phyloP scores from a whole-genome alignment of 2,797 vertebrate species.

The Sebastiscus tertius region DNA sequence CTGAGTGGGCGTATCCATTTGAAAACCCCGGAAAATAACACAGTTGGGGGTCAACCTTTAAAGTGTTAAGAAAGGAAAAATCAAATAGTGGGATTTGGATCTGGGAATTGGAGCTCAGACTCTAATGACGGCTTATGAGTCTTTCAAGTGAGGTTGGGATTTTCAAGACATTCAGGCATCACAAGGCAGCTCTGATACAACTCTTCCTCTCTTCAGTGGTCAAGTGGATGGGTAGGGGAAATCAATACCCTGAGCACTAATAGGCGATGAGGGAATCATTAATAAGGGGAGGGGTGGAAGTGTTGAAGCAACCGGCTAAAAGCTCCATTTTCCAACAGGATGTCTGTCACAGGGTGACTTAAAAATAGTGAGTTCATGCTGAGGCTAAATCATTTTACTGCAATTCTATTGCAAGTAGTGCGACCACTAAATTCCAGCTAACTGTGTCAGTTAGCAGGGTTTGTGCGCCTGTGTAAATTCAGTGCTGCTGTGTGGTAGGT shows the following conservation, averaged over 20 bases:
- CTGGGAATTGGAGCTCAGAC: conserved; percentile 11
- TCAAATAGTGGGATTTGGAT: conserved; percentile 22
- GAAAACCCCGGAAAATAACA: background rate
- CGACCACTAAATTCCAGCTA: background rate
- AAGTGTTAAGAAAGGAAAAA: conserved; percentile 7
- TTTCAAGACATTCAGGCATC: conserved; percentile 1
- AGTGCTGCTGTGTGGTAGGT: background rate
- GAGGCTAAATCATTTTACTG: background rate
- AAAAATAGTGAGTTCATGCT: background rate
- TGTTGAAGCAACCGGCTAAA: conserved; percentile 10
- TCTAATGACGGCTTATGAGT: background rate
- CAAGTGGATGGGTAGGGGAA: conserved; percentile 3
- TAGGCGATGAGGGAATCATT: conserved; percentile 37
- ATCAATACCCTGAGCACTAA: conserved; percentile 43
- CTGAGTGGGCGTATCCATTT: background rate
- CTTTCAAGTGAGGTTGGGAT: conserved; percentile 2
- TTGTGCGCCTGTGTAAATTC: background rate
- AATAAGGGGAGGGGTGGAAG: conserved; percentile 1
- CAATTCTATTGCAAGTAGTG: background rate
- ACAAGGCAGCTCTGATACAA: background rate
- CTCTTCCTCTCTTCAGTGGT: background rate
- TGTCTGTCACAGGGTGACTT: background rate
- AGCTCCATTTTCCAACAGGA: conserved; percentile 12
- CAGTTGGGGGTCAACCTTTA: background rate
- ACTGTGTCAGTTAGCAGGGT: background rate